phyloP scores from a whole-genome alignment of 2,888 invertebrate species.

The Nymphalis polychloros region DNA sequence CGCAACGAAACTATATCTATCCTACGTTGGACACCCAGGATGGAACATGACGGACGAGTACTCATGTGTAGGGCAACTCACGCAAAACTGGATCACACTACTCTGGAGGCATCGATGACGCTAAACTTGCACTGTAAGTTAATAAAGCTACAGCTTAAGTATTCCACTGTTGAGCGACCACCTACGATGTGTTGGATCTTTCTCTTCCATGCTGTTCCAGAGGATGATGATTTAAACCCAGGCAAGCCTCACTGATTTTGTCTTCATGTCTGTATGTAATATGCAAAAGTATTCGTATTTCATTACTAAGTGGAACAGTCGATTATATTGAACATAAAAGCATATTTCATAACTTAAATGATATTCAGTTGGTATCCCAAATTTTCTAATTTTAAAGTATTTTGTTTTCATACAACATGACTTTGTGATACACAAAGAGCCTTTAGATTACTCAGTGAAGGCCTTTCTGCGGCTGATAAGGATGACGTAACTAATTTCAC shows the following conservation, averaged over 20 bases:
- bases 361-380: too few species aligned
- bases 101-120: conserved; percentile 89
- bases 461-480: conserved; percentile 12
- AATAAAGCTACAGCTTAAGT: neutral
- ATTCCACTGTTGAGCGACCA: too few species aligned
- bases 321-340: too few species aligned
- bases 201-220: too few species aligned
- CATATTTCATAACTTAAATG: too few species aligned
- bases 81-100: conserved; percentile 85
- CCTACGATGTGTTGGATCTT: too few species aligned
- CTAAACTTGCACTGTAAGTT: conserved; percentile 93
- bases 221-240: too few species aligned
- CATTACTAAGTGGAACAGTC: too few species aligned
- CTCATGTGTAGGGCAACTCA: conserved; percentile 92
- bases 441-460: neutral
- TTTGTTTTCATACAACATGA: neutral
- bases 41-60: conserved; percentile 89
- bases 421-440: conserved; percentile 12
- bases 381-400: neutral
- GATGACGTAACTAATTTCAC: conserved; percentile 11
- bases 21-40: conserved; percentile 87
- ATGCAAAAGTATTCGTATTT: too few species aligned
- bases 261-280: too few species aligned
- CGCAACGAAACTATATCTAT: conserved; percentile 91
- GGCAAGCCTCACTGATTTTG: too few species aligned